Evolutionary conservation across 2,113 vertebrate genomes (phyloP), one percentile per base, ranked within the genome.

Genomic region (Hydrochoerus hydrochaeris): DNA sequence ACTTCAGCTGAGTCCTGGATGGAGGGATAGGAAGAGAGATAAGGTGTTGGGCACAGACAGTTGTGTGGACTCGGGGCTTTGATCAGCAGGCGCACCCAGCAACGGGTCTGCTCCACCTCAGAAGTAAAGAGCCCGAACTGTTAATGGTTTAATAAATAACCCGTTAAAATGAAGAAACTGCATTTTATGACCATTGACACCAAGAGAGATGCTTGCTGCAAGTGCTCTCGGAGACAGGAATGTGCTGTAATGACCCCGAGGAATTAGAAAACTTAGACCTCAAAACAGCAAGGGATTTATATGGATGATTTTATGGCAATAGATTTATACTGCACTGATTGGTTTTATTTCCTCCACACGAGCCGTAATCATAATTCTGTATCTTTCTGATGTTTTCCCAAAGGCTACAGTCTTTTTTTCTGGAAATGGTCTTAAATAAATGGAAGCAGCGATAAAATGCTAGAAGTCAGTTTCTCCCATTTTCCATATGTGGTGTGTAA

Each of bases 31-130:
- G 85, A 54, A n/a, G 46, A 44, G 0, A 95, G 96, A 97, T 97
- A 93, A 95, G 92, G 54, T 24, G 60, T 73, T 32, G 26, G 6
- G 35, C 60, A 88, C 1, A 82, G 89, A 77, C 62, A 32, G 41
- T 88, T 16, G 24, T 90, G 93, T 88, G 82, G 95, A 92, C 73
- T 85, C 52, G 16, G 62, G 91, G 67, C 97, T 96, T 96, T 97
- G 96, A 98, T 97, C 95, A 92, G 0, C 8, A 93, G 32, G 35
- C 35, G 26, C 90, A 94, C 94, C 96, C 89, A 94, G 90, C 93
- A 96, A 90, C 67, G 30, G 81, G 71, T 96, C 49, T 17, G 12
- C 80, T 20, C 46, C 60, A 87, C 57, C 75, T 88, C 13, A 52
- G 32, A 92, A 63, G 62, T 92, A 96, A 96, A 95, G 58, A 38